phyloP scores from a whole-genome alignment of 2,888 invertebrate genomes.

The Acrobasis consociella region DNA sequence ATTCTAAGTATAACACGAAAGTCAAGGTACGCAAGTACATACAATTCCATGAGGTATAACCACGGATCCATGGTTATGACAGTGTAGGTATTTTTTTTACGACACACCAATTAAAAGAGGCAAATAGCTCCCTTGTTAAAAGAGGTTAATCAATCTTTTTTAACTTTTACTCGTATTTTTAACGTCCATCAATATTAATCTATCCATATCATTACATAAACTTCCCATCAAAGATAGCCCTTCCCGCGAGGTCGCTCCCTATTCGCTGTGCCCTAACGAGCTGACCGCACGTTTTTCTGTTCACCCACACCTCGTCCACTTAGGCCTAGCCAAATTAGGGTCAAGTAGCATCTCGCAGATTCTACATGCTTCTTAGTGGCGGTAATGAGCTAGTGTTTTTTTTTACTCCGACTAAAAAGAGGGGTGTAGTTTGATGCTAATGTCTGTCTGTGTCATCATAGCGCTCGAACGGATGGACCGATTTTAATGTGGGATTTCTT shows the following conservation, averaged over 20 bases:
- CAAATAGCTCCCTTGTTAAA: too few relatives aligned
- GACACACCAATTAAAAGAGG: too few relatives aligned
- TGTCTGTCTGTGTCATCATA: too few relatives aligned
- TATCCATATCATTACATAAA: not conserved
- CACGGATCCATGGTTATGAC: too few relatives aligned
- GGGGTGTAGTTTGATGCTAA: too few relatives aligned
- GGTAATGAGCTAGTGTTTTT: not conserved
- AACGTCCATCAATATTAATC: constrained; percentile 5
- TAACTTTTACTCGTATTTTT: not conserved
- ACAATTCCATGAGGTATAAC: too few relatives aligned
- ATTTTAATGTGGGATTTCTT: too few relatives aligned
- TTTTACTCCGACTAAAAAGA: too few relatives aligned
- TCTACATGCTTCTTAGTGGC: constrained; percentile 1
- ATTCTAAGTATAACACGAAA: too few relatives aligned
- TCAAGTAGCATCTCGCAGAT: constrained; percentile 20
- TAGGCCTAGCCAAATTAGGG: constrained; percentile 20
- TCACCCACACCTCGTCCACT: constrained; percentile 12
- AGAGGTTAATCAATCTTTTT: not conserved
- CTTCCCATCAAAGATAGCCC: not conserved
- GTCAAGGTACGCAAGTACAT: too few relatives aligned
- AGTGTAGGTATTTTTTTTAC: too few relatives aligned
- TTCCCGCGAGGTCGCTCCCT: not conserved
- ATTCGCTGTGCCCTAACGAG: not conserved
- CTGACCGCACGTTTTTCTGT: not conserved
- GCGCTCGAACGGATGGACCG: too few relatives aligned